These are phyloP conservation scores for Saxicola maurus DNA, from an alignment of 2,797 vertebrate genomes.

Conservation along the genomic window DNA sequence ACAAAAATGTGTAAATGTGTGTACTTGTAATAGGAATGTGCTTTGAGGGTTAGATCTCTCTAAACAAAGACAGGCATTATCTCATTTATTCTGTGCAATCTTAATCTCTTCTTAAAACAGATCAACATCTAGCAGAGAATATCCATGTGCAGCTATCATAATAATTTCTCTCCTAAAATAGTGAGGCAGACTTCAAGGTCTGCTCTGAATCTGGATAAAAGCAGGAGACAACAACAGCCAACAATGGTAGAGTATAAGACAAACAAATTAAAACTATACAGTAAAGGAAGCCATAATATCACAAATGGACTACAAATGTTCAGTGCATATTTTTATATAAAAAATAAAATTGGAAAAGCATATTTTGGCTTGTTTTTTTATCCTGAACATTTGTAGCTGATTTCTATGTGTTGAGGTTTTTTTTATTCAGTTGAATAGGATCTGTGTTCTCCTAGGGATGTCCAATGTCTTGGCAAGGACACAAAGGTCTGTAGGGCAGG, in stretches of 20 bases:
- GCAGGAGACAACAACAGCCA: constrained; percentile 2
- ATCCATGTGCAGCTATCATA: constrained; percentile 29
- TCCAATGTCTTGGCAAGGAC: neutral
- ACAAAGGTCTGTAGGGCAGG: neutral
- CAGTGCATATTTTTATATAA: neutral
- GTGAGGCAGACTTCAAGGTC: neutral
- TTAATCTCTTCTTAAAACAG: constrained; percentile 24
- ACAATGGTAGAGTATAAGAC: constrained; percentile 25
- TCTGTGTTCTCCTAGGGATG: neutral
- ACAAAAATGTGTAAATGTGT: constrained; percentile 55
- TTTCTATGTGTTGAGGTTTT: neutral
- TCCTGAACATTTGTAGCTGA: constrained; percentile 20
- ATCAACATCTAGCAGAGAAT: constrained; percentile 6
- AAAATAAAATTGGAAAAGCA: constrained; percentile 31
- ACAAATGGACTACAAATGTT: constrained; percentile 50
- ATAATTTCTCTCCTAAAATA: constrained; percentile 14
- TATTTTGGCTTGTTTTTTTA: constrained; percentile 27
- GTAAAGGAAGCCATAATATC: constrained; percentile 36
- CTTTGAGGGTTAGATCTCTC: constrained; percentile 10
- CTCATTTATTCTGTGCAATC: constrained; percentile 30
- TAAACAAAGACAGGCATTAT: constrained; percentile 41
- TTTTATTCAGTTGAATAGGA: neutral
- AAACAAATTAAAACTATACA: constrained; percentile 50
- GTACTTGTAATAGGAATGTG: constrained; percentile 35
- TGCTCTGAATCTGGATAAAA: constrained; percentile 24